phyloP scores from a whole-genome alignment of 1,140 invertebrate species.

The Aplysia californica region DNA sequence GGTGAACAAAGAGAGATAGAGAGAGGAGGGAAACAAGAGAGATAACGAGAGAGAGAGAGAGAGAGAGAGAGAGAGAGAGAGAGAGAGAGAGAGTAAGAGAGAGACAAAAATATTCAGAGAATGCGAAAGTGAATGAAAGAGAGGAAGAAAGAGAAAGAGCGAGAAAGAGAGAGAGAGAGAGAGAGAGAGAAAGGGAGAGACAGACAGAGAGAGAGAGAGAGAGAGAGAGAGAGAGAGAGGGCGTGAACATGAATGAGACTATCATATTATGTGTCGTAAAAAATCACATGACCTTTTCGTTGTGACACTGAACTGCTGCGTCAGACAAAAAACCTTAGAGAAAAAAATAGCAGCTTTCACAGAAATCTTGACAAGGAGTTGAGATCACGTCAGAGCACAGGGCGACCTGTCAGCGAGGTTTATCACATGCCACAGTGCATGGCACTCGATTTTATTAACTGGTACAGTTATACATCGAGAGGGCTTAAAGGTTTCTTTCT shows the following conservation, averaged over 20 bases:
- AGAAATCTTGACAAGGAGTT: not conserved
- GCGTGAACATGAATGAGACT: not conserved
- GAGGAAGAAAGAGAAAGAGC: slow-evolving; percentile 10
- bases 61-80: slow-evolving; percentile 20
- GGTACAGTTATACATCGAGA: no score
- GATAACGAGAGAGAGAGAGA: not conserved
- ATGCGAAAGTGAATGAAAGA: not conserved
- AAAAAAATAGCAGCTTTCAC: no score
- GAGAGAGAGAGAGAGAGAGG: not conserved
- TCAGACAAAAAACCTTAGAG: no score
- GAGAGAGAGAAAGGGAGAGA: slow-evolving; percentile 7
- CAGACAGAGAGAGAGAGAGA: slow-evolving; percentile 7
- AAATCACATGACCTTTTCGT: no score
- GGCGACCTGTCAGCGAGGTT: not conserved
- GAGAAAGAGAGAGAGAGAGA: slow-evolving; percentile 21
- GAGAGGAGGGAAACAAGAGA: not conserved
- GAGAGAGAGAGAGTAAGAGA: slow-evolving; percentile 30
- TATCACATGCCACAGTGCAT: no score
- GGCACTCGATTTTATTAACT: no score
- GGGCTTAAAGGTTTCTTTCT: no score
- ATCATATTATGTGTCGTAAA: no score
- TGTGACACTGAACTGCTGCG: no score
- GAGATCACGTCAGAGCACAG: not conserved
- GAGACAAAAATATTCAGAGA: slow-evolving; percentile 6
- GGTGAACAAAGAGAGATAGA: not conserved